Base-by-base conservation (phyloP, 2,113 vertebrate genomes). In the Ammodytes dubius region DNA sequence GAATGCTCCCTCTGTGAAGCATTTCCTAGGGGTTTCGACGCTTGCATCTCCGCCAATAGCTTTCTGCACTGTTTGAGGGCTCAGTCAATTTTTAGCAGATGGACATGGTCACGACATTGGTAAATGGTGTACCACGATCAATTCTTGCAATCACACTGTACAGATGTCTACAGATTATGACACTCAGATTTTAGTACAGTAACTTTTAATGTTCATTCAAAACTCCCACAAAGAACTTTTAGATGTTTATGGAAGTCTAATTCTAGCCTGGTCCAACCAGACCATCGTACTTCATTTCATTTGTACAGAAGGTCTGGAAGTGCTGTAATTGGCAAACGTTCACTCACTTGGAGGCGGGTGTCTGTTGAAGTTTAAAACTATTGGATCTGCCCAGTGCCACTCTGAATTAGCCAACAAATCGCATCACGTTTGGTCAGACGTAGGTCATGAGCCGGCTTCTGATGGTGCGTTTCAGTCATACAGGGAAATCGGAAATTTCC, bases 1-100 rank as follows among this genome's bases (percentile, higher is more conserved):
- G 85, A 87, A 87, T 83, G 77, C 54, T 57, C 54, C 52, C 79
- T 73, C 90, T 77, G 86, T 86, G 84, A 75, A 80, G 88, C 83
- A 54, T 89, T 77, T 82, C 77, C 77, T 53, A n/a, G 43, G 27
- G 74, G 54, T 77, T 66, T 86, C 50, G 84, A 77, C 4, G 7
- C 79, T 82, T 79, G 75, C 74, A 73, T 89, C 85, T 85, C 65
- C 74, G 13, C 11, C 11, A 77, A 83, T 58, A 27, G 52, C 77
- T 79, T 77, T 78, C 85, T 56, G 35, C 57, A 74, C 39, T 57
- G 81, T 76, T 53, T 52, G 50, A 84, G 73, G 54, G 64, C 61
- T 64, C 66, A 52, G 73, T 89, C 77, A 53, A 3, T 78, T 88
- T 70, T 68, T 74, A 27, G 52, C 71, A 79, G 57, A 83, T 79